Percentiles rank a stretch among this genome's conserved stretches.
phyloP scores from a whole-genome alignment of 2,797 vertebrate genomes.

The Lindbergichthys nudifrons region DNA sequence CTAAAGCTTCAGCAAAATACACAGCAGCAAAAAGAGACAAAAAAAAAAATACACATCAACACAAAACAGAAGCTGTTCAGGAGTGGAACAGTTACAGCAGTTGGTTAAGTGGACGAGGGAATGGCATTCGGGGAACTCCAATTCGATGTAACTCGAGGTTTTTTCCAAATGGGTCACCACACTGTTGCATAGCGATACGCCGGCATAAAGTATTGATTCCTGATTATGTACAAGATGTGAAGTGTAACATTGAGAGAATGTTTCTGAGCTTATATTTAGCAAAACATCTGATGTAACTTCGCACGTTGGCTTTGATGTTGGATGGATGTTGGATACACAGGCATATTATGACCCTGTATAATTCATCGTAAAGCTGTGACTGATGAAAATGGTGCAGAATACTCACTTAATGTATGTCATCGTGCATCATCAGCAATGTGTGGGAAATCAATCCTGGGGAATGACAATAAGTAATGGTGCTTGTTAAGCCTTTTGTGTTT shows the following conservation, averaged over 20 bases:
- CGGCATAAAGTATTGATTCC: constrained; percentile 51
- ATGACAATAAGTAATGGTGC: background rate
- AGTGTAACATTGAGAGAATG: constrained; percentile 30
- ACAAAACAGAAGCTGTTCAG: constrained; percentile 68
- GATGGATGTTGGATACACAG: background rate
- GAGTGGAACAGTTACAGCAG: constrained; percentile 53
- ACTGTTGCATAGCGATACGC: constrained; percentile 25
- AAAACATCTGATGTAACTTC: constrained; percentile 56
- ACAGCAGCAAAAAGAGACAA: constrained; percentile 52
- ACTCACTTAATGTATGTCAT: background rate
- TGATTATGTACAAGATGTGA: constrained; percentile 42
- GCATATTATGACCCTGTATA: constrained; percentile 10
- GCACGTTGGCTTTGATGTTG: constrained; percentile 44
- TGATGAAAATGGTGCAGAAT: background rate
- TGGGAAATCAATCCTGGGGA: background rate
- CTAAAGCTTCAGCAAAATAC: constrained; percentile 80
- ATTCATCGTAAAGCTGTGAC: constrained; percentile 4
- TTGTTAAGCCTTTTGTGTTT: background rate
- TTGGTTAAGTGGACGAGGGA: constrained; percentile 31
- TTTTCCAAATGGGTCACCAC: constrained; percentile 52
- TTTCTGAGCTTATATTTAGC: constrained; percentile 25
- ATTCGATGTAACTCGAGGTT: constrained; percentile 54
- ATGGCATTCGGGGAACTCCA: constrained; percentile 65
- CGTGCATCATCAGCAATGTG: background rate
- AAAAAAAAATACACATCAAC: constrained; percentile 46